Conservation (phyloP, 1,140 invertebrate genomes). For the Paramacrobiotus metropolitanus region DNA sequence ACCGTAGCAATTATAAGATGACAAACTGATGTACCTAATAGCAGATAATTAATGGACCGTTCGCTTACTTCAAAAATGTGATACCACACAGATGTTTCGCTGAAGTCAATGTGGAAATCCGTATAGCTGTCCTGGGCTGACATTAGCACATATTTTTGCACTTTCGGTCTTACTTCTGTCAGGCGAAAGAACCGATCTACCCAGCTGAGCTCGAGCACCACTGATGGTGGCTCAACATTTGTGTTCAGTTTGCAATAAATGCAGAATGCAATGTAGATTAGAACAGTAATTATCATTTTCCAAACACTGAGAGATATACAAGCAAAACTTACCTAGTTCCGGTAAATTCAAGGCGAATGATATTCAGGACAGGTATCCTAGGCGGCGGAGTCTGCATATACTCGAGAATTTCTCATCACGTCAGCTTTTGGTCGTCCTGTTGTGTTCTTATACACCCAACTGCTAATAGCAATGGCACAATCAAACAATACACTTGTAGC, state of each 20-base stretch:
- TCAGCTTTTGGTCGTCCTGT: neutral
- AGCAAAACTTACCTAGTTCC: too few species aligned
- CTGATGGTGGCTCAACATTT: constrained; percentile 44
- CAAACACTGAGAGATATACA: too few species aligned
- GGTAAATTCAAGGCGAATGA: too few species aligned
- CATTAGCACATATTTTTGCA: constrained; percentile 77
- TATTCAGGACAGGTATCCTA: too few species aligned
- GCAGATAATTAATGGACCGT: neutral
- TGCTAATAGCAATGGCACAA: neutral
- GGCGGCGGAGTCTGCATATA: neutral
- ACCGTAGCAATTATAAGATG: neutral
- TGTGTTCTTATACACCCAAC: neutral
- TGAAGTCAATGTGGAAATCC: constrained; percentile 86
- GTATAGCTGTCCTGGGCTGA: constrained; percentile 64
- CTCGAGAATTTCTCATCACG: neutral
- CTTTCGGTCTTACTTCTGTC: constrained; percentile 36
- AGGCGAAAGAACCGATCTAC: constrained; percentile 46
- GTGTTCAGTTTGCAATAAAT: constrained; percentile 40
- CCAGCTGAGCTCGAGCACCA: constrained; percentile 57
- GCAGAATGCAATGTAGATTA: too few species aligned
- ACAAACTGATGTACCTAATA: neutral
- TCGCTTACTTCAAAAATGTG: constrained; percentile 45
- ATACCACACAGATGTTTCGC: constrained; percentile 87
- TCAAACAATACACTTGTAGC: too few species aligned
- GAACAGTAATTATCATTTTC: too few species aligned